Base-by-base conservation (phyloP, 2,888 invertebrate genomes). In the Imbricaverruca yamaguchii region DNA sequence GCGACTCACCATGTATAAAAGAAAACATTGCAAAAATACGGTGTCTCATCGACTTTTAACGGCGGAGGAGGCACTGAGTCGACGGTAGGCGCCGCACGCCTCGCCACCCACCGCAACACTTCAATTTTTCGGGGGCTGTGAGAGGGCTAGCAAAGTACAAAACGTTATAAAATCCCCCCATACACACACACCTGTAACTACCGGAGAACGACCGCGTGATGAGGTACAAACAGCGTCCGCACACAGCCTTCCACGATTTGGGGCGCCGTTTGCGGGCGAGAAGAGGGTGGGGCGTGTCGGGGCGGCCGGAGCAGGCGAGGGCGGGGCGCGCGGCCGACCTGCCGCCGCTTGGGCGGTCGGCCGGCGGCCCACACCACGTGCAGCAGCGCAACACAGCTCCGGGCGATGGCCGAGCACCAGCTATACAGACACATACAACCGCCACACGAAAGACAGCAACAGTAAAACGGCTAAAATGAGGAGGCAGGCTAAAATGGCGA, bases 11-110 rank as follows among this genome's bases (percentile, higher is more conserved):
- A 55, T 55, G 74, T 74, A 74, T 74, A 74, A 74, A 74, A 74
- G 74, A 74, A 74, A 74, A 74, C 74, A 74, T 74, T 74, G 74
- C 55, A 74, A 59, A 79, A 79, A 79, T 79, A 79, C 79, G 56
- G 79, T 79, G 79, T 79, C n/a, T 79, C 56, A 23, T 74, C 57
- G 56, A 57, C 79, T 57, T 79, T 79, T 79, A 56, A 79, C 79
- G 59, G 57, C 12, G 4, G 25, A 79, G 25, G 25, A 79, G 57
- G 59, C 79, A 79, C 79, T 57, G 74, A 18, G 21, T 74, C 10
- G 74, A 23, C 53, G 53, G 55, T 2, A 21, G 53, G 9, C 55
- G 21, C 21, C 55, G 74, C 15, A 7, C 23, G 23, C 53, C 21
- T 6, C 55, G 23, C 65, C 39, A 39, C 7, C 18, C 18, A 18